Conservation (phyloP, 2,113 vertebrate genomes). For the Hydrochoerus hydrochaeris region DNA sequence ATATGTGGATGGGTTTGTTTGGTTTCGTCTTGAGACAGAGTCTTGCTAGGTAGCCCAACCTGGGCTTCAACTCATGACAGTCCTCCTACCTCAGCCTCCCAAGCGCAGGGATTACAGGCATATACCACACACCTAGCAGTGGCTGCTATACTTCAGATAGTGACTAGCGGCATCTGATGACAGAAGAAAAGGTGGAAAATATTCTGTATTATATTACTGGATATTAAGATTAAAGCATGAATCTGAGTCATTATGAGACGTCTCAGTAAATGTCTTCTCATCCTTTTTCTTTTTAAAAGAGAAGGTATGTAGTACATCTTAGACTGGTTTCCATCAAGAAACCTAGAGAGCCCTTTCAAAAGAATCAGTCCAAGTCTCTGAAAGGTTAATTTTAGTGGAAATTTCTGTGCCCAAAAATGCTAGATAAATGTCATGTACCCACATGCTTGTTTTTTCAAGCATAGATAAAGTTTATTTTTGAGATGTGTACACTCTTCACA, state of each 20-base stretch:
- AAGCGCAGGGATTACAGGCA: background rate
- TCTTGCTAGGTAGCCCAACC: background rate
- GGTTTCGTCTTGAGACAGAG: background rate
- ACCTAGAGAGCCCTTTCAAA: background rate
- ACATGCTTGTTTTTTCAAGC: background rate
- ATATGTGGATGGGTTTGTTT: background rate
- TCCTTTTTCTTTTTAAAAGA: background rate
- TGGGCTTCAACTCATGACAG: background rate
- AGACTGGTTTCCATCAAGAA: background rate
- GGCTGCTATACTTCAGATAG: background rate
- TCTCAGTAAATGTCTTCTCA: background rate
- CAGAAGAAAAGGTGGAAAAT: background rate
- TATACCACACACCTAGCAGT: background rate
- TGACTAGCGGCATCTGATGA: background rate
- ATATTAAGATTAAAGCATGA: background rate
- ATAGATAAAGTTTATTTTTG: background rate
- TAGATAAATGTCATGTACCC: background rate
- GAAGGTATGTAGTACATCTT: background rate
- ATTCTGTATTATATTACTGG: background rate
- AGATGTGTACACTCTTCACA: background rate
- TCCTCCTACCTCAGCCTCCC: background rate
- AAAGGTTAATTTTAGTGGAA: background rate
- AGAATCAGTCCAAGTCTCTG: background rate
- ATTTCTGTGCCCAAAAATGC: background rate
- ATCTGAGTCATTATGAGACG: background rate